These are phyloP conservation scores for Epinotia nisella DNA, from an alignment of 2,888 invertebrate genomes.

Conservation along the genomic window DNA sequence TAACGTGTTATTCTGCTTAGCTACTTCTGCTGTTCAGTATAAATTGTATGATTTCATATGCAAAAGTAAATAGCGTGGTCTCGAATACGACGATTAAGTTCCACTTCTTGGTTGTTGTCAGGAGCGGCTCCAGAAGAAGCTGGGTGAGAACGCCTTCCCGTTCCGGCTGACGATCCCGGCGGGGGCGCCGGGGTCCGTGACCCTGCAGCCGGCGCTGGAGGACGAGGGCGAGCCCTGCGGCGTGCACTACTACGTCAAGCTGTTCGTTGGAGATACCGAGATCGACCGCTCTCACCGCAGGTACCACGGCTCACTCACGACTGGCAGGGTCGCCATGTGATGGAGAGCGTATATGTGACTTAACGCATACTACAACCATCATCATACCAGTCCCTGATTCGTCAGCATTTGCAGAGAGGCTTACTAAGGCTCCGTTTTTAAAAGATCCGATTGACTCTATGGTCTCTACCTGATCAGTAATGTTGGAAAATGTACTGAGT, in stretches of 20 bases:
- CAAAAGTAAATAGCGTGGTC: no score
- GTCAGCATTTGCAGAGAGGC: no score
- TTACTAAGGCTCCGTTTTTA: no score
- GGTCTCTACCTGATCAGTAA: no score
- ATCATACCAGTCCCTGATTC: no score
- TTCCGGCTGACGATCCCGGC: conserved; percentile 93
- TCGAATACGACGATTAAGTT: no score
- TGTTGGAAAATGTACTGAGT: no score
- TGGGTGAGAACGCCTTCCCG: conserved; percentile 93
- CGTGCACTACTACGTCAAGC: conserved; percentile 95
- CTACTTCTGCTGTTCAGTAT: not conserved
- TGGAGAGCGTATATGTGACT: not conserved
- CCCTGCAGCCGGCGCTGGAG: conserved; percentile 93
- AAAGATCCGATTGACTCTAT: no score
- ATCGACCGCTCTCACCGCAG: conserved; percentile 92
- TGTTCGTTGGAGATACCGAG: conserved; percentile 92
- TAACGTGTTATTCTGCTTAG: no score
- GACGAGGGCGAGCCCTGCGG: conserved; percentile 96
- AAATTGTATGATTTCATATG: not conserved
- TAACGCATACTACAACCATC: no score
- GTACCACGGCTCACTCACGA: conserved; percentile 57
- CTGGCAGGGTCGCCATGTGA: no score
- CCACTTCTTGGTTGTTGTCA: conserved; percentile 57
- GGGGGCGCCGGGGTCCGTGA: conserved; percentile 95
- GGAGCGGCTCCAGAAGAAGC: conserved; percentile 93